A percentile compares a stretch with the other conserved stretches of the same genome.
These are phyloP conservation scores for Watsonalla cultraria DNA, from an alignment of 2,888 invertebrate species.

Conservation along the genomic window DNA sequence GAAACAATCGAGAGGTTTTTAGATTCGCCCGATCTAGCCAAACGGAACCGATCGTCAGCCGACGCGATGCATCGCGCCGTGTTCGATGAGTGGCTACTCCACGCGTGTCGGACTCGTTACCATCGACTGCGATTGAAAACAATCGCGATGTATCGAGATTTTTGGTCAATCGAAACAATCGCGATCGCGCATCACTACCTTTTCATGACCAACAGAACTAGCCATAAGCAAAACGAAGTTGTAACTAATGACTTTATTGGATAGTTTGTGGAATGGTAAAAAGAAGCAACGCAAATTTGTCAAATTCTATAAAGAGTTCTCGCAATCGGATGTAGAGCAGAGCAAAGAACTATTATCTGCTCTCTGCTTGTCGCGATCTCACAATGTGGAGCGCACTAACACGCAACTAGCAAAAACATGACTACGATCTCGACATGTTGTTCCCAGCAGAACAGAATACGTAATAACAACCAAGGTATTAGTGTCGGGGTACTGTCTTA, in stretches of 20 bases:
- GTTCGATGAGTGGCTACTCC: too few relatives aligned
- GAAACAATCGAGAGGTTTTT: too few relatives aligned
- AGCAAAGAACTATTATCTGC: constrained; percentile 21
- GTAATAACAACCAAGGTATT: constrained; percentile 26
- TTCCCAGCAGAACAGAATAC: constrained; percentile 37
- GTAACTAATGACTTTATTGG: constrained; percentile 7
- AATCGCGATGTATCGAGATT: too few relatives aligned
- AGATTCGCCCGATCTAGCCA: too few relatives aligned
- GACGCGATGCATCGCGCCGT: neutral
- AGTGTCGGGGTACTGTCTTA: neutral
- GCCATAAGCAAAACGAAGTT: constrained; percentile 11
- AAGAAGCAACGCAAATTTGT: constrained; percentile 4
- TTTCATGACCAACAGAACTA: constrained; percentile 24
- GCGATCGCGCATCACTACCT: constrained; percentile 24
- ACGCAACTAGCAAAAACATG: constrained; percentile 39
- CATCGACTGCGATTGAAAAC: too few relatives aligned
- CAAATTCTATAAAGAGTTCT: constrained; percentile 5
- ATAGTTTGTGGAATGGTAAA: neutral
- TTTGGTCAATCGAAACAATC: too few relatives aligned
- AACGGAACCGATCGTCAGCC: neutral
- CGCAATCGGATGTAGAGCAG: constrained; percentile 19
- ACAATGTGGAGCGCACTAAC: constrained; percentile 29
- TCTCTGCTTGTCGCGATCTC: constrained; percentile 31
- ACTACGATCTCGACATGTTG: constrained; percentile 35
- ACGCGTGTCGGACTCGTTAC: too few relatives aligned